Evolutionary conservation across 2,888 invertebrate species (phyloP).

Genomic region (Bibio marci): DNA sequence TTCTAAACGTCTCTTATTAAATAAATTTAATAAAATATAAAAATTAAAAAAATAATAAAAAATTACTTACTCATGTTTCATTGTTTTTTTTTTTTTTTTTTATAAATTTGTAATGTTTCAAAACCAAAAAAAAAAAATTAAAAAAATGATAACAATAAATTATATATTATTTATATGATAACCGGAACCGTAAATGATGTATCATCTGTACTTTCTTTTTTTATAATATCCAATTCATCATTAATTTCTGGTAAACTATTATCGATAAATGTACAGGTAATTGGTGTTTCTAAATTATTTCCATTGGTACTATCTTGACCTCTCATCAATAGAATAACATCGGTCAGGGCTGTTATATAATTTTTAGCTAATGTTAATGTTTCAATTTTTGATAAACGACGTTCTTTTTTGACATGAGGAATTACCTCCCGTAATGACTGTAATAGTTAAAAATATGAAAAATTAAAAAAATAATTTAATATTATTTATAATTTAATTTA

Average conservation of each 20-base stretch:
- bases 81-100: too few species aligned
- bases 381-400: slow-evolving; percentile 75
- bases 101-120: too few species aligned
- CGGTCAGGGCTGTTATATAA: slow-evolving; percentile 77
- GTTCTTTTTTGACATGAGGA: slow-evolving; percentile 69
- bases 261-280: slow-evolving; percentile 2
- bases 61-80: too few species aligned
- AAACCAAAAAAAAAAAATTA: too few species aligned
- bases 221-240: neutral
- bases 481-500: too few species aligned
- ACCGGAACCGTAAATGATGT: slow-evolving; percentile 2
- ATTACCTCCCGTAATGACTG: slow-evolving; percentile 70
- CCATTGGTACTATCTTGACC: slow-evolving; percentile 32
- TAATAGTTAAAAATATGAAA: slow-evolving; percentile 11
- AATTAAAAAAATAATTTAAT: too few species aligned
- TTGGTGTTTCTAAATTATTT: neutral
- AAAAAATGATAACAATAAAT: too few species aligned
- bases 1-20: too few species aligned
- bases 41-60: too few species aligned
- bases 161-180: too few species aligned
- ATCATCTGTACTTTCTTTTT: neutral
- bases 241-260: neutral
- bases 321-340: slow-evolving; percentile 66
- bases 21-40: too few species aligned
- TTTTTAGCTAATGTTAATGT: slow-evolving; percentile 77